Evolutionary conservation across 1,140 invertebrate species (phyloP), one percentile per base, ranked within the genome.

Genomic region (Cyclina sinensis): DNA sequence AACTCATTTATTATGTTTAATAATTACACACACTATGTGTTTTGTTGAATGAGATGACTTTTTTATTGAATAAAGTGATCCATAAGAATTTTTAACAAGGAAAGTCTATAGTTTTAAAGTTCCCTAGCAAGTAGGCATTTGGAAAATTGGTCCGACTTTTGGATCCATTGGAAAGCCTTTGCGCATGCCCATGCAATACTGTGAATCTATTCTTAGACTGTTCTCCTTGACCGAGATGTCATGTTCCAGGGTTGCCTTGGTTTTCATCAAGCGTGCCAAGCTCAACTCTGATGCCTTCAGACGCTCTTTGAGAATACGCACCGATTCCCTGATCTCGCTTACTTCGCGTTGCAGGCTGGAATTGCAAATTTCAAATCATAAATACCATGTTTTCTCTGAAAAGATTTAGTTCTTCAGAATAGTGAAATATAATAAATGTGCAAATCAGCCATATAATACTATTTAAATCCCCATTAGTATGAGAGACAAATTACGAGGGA

Each of bases 211-310:
- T 93, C 98, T 98, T 57, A 99, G 96, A 11, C 98, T 97, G 94
- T 99, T 98, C 51, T 98, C 97, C 96, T 99, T 99, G 91, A 97
- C 96, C 37, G 97, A 97, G 62, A 99, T 96, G 95, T 99, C 98
- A 74, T 97, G 97, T 95, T 99, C 98, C 30, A 99, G 96, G 59
- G 96, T 97, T 39, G 97, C 97, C 92, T 97, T 97, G 12, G 98
- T 98, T 93, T 97, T 97, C 35, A 98, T 96, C 84, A 99, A 96
- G 82, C 97, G 97, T 94, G 99, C 98, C 95, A 96, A 82, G 27
- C 93, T 93, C 62, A 98, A 93, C 90, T 96, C 95, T 16, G 94
- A 95, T 18, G 93, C 91, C 89, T 94, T 94, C 83, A 96, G 93
- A 35, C 95, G 92, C 74, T 95, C 95, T 91, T 95, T 95, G 76